Percentiles rank a stretch among this genome's conserved stretches.
Conservation (phyloP, 2,113 vertebrate genomes). For the Chaenogobius annularis region DNA sequence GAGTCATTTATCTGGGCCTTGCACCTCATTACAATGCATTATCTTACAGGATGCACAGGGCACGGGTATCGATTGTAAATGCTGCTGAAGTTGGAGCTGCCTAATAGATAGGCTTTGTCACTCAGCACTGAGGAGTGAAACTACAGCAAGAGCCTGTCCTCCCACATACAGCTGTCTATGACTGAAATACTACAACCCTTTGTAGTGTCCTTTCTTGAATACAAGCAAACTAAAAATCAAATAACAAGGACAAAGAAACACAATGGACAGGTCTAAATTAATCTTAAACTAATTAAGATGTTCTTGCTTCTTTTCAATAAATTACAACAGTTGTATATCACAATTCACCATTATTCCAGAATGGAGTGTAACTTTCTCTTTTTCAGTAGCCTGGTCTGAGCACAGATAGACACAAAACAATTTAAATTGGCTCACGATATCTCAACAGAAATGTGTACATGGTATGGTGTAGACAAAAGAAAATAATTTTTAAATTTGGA, state of each 20-base stretch:
- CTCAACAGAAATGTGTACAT: too few relatives aligned
- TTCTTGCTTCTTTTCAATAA: neutral
- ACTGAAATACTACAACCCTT: conserved; percentile 50
- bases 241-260: neutral
- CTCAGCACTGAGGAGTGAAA: conserved; percentile 42
- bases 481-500: too few relatives aligned
- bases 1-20: conserved; percentile 28
- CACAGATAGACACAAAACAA: too few relatives aligned
- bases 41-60: conserved; percentile 47
- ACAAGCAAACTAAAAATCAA: conserved; percentile 4
- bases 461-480: too few relatives aligned
- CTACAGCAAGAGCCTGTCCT: conserved; percentile 39
- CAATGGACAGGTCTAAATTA: conserved; percentile 17
- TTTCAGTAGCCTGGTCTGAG: too few relatives aligned
- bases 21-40: conserved; percentile 54
- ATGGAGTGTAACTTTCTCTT: too few relatives aligned
- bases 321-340: conserved; percentile 13
- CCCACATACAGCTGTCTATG: conserved; percentile 45
- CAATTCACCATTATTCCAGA: conserved; percentile 35
- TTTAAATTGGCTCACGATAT: too few relatives aligned
- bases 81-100: conserved; percentile 50
- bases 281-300: neutral
- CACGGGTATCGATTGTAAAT: conserved; percentile 52
- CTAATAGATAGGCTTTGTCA: conserved; percentile 63
- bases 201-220: conserved; percentile 29